Evolutionary conservation across 2,113 vertebrate genomes (phyloP).

Genomic region (Urocynchramus pylzowi): DNA sequence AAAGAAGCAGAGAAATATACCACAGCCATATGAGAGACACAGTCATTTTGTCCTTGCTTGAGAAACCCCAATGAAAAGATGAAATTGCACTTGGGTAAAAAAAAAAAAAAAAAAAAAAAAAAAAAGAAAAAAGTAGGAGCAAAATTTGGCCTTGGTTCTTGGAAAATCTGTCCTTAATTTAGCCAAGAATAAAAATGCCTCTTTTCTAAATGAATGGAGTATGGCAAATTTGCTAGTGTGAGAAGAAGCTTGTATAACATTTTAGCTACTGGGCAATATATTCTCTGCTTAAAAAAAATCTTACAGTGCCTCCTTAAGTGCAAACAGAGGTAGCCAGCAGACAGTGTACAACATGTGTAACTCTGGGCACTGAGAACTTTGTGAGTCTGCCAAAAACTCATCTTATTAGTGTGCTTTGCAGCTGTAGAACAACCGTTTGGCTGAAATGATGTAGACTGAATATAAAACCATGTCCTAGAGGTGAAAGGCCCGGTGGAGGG

Average conservation of each 20-base stretch:
- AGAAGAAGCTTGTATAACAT: background rate
- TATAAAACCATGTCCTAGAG: slow-evolving; percentile 34
- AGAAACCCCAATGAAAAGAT: background rate
- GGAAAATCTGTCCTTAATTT: slow-evolving; percentile 49
- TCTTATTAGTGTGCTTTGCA: slow-evolving; percentile 20
- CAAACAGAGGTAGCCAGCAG: background rate
- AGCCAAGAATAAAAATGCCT: background rate
- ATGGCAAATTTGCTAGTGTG: background rate
- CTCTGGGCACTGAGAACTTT: background rate
- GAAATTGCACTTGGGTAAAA: background rate
- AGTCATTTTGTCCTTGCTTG: background rate
- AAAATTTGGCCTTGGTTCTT: background rate
- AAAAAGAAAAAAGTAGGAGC: background rate
- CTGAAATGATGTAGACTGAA: slow-evolving; percentile 40
- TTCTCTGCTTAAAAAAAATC: background rate
- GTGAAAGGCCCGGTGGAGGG: slow-evolving; percentile 8
- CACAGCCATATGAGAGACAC: background rate
- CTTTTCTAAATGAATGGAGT: background rate
- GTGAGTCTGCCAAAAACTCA: slow-evolving; percentile 12
- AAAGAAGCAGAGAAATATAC: background rate
- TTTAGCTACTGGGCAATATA: slow-evolving; percentile 4
- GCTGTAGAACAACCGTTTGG: slow-evolving; percentile 12
- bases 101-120: background rate
- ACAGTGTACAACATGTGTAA: slow-evolving; percentile 12
- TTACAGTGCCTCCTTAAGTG: slow-evolving; percentile 34